A percentile compares a stretch with the other conserved stretches of the same genome.
Evolutionary conservation across 2,113 vertebrate genomes (phyloP).

Genomic region (Urocolius indicus): DNA sequence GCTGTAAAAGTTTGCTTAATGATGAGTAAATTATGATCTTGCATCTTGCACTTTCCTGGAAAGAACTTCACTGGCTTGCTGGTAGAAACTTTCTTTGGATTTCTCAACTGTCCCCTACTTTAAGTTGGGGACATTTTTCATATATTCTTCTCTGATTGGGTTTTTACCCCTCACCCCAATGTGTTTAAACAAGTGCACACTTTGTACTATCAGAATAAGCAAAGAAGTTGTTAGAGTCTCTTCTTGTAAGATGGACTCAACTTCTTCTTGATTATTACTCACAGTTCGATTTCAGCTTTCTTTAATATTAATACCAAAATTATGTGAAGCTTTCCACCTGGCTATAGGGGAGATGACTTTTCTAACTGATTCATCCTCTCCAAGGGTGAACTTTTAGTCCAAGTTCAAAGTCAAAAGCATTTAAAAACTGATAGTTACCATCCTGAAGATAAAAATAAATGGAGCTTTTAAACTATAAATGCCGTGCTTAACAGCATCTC

Average conservation of each 20-base stretch:
- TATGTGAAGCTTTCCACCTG: neutral
- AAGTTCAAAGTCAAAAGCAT: conserved; percentile 18
- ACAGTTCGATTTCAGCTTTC: neutral
- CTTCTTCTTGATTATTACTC: neutral
- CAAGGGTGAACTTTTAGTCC: neutral
- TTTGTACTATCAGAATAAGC: neutral
- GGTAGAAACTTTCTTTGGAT: neutral
- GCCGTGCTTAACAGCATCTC: neutral
- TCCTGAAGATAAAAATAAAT: neutral
- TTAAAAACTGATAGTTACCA: neutral
- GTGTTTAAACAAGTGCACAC: neutral
- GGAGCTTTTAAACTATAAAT: neutral
- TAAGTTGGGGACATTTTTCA: neutral
- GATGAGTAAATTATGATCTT: neutral
- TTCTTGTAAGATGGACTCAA: neutral
- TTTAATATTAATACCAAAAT: neutral
- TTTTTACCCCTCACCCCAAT: neutral
- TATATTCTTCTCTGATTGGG: neutral
- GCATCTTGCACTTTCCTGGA: neutral
- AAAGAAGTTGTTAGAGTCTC: neutral
- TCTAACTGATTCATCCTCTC: neutral
- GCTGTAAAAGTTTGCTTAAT: neutral
- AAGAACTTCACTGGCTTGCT: neutral
- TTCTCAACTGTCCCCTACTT: neutral
- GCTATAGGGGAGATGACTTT: neutral